phyloP scores from a whole-genome alignment of 2,113 vertebrate species.

The Parus major region DNA sequence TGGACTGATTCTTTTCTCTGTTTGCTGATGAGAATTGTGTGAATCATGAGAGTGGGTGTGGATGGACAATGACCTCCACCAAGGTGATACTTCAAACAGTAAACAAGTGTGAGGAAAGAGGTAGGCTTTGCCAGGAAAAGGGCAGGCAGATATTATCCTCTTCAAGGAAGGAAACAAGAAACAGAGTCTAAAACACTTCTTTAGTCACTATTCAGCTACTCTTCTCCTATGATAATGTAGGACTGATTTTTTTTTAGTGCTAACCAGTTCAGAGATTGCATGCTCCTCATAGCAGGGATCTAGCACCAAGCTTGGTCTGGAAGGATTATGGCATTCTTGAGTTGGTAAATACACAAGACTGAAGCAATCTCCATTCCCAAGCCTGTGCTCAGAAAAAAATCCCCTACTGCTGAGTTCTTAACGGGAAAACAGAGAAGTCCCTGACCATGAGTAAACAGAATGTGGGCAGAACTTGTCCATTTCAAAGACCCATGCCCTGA shows the following conservation, averaged over 20 bases:
- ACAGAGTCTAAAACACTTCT: neutral
- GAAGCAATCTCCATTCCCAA: neutral
- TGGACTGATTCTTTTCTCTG: neutral
- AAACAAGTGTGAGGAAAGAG: conserved; percentile 23
- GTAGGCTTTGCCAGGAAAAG: neutral
- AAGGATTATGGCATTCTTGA: neutral
- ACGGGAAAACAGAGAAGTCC: neutral
- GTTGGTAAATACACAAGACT: neutral
- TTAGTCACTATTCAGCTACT: neutral
- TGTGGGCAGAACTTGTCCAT: neutral
- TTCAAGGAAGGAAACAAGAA: neutral
- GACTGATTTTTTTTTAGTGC: neutral
- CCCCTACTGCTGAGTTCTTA: neutral
- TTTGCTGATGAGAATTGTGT: neutral
- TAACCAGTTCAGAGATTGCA: neutral
- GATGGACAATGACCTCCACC: neutral
- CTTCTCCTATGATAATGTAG: neutral
- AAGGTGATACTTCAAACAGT: neutral
- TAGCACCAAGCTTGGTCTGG: neutral
- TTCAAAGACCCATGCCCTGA: neutral
- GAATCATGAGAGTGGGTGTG: conserved; percentile 7
- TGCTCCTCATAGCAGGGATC: neutral
- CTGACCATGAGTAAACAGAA: neutral
- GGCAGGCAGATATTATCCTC: neutral
- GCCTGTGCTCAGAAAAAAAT: neutral